Conservation (phyloP, 1,140 invertebrate genomes). For the Patella vulgata region DNA sequence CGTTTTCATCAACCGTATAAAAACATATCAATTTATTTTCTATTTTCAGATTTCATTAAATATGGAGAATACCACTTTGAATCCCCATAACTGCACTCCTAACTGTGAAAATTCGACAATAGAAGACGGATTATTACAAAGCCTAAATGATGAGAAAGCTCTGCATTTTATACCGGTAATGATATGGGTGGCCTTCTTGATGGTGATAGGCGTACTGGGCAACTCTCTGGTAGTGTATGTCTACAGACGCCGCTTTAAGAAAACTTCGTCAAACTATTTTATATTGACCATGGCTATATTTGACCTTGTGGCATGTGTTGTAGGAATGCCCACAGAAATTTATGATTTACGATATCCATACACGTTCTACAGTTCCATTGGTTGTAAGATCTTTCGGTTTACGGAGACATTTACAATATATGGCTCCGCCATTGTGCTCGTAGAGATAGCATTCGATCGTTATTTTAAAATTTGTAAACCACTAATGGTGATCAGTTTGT, state of each 20-base stretch:
- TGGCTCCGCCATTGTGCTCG: slow-evolving; percentile 44
- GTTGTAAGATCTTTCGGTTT: slow-evolving; percentile 41
- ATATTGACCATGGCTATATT: slow-evolving; percentile 53
- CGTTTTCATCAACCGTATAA: too few species aligned
- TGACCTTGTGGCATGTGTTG: slow-evolving; percentile 47
- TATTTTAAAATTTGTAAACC: slow-evolving; percentile 54
- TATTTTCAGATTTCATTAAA: too few species aligned
- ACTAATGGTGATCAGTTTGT: slow-evolving; percentile 41
- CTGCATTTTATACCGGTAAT: slow-evolving; percentile 46
- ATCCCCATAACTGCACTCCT: too few species aligned
- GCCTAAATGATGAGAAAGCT: slow-evolving; percentile 34
- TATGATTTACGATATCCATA: slow-evolving; percentile 48
- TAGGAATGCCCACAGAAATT: slow-evolving; percentile 50
- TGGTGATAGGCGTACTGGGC: slow-evolving; percentile 44
- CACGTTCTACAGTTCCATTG: slow-evolving; percentile 45
- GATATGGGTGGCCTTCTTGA: slow-evolving; percentile 38
- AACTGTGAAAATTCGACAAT: too few species aligned
- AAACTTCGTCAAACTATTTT: slow-evolving; percentile 52
- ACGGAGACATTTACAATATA: slow-evolving; percentile 43
- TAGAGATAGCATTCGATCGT: slow-evolving; percentile 52
- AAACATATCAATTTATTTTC: too few species aligned
- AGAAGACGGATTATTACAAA: slow-evolving; percentile 11
- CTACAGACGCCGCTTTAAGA: slow-evolving; percentile 42
- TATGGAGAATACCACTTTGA: too few species aligned
- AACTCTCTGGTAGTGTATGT: slow-evolving; percentile 50